phyloP scores from a whole-genome alignment of 2,797 vertebrate genomes.

The Antrozous pallidus region DNA sequence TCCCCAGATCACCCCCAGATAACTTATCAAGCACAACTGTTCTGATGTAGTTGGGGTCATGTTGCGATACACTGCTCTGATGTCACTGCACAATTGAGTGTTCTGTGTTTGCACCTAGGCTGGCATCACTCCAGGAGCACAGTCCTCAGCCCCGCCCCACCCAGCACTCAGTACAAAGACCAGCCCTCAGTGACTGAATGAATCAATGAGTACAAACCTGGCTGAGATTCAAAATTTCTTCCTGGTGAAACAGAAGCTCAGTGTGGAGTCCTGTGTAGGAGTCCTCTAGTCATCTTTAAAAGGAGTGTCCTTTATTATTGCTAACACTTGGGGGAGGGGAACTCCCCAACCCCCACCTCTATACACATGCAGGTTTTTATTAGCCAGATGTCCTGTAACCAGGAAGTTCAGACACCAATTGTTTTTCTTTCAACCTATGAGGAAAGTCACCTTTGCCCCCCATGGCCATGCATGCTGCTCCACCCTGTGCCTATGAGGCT shows the following conservation, averaged over 20 bases:
- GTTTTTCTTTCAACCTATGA: neutral
- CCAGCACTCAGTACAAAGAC: constrained; percentile 24
- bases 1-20: neutral
- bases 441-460: neutral
- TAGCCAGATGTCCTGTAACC: constrained; percentile 10
- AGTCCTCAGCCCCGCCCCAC: neutral
- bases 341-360: neutral
- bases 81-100: neutral
- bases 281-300: neutral
- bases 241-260: neutral
- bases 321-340: neutral
- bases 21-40: neutral
- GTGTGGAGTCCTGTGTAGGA: neutral
- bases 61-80: neutral
- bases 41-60: neutral
- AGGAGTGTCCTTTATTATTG: constrained; percentile 22
- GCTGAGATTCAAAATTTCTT: constrained; percentile 47
- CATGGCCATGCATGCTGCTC: accelerated
- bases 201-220: constrained; percentile 36
- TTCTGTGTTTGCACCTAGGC: constrained; percentile 32
- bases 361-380: neutral
- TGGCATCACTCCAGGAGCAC: neutral
- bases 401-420: constrained; percentile 12
- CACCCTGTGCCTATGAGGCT: neutral
- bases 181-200: constrained; percentile 28